Conservation (phyloP, 2,797 vertebrate species). For the Sebastes diploproa region DNA sequence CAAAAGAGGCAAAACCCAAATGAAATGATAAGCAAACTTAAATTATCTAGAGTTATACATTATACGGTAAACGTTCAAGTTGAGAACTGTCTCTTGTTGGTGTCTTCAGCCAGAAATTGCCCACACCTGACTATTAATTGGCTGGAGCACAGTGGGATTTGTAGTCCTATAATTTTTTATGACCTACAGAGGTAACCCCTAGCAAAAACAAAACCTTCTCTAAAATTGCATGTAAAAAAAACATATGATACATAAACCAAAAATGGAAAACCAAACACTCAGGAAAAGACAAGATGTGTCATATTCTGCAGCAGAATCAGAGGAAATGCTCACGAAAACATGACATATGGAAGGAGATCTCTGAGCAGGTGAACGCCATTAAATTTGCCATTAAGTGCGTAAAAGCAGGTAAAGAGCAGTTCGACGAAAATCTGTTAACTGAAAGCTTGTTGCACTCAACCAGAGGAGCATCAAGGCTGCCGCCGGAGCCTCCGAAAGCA, state of each 20-base stretch:
- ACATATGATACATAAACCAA: background rate
- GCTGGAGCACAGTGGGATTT: too few relatives aligned
- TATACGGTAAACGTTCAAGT: too few relatives aligned
- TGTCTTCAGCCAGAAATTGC: too few relatives aligned
- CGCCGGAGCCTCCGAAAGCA: constrained; percentile 31
- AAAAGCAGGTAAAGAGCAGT: constrained; percentile 19
- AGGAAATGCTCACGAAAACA: background rate
- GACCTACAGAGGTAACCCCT: too few relatives aligned
- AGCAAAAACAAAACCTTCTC: too few relatives aligned
- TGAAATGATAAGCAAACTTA: accelerated
- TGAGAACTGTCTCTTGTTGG: too few relatives aligned
- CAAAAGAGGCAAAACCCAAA: too few relatives aligned
- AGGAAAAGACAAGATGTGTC: background rate
- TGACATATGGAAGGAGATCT: constrained; percentile 13
- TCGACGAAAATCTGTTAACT: constrained; percentile 20
- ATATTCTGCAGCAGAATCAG: background rate
- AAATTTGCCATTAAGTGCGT: background rate
- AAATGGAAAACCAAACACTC: background rate
- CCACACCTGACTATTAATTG: too few relatives aligned
- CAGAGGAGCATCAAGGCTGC: constrained; percentile 22
- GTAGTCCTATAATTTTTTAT: too few relatives aligned
- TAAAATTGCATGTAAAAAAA: background rate
- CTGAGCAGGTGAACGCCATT: constrained; percentile 27
- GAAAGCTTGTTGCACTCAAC: constrained; percentile 23
- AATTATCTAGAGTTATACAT: too few relatives aligned